Percentiles rank a stretch among this genome's conserved stretches.
phyloP scores from a whole-genome alignment of 2,113 vertebrate genomes.

The Ascaphus truei region DNA sequence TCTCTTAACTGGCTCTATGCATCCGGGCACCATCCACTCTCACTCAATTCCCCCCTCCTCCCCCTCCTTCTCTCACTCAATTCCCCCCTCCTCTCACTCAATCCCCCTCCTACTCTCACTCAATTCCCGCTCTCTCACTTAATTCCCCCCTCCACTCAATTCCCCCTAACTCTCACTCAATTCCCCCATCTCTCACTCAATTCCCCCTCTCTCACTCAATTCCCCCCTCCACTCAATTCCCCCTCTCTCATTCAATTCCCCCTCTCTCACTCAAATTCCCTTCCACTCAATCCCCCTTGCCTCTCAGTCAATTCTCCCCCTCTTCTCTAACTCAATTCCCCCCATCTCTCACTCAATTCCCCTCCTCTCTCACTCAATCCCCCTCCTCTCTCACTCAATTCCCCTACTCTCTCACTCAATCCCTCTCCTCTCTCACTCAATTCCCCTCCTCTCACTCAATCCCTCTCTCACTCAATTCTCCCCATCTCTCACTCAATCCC shows the following conservation, averaged over 20 bases:
- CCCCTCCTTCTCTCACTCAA: neutral
- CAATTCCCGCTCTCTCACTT: neutral
- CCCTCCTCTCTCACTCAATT: too few species aligned
- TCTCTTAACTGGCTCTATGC: neutral
- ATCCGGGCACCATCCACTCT: neutral
- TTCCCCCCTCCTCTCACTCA: neutral
- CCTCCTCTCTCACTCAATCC: neutral
- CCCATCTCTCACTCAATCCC: too few species aligned
- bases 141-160: neutral
- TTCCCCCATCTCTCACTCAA: too few species aligned
- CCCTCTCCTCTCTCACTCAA: too few species aligned
- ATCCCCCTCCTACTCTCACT: neutral
- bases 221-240: neutral
- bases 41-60: neutral
- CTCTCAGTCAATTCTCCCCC: neutral
- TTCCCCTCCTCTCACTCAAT: too few species aligned
- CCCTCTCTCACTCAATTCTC: too few species aligned
- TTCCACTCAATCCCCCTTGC: too few species aligned
- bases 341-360: neutral
- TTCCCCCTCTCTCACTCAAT: too few species aligned
- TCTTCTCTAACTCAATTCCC: neutral
- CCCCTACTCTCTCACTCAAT: too few species aligned
- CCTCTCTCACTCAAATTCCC: neutral
- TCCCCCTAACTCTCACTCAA: neutral
- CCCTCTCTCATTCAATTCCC: neutral